phyloP scores from a whole-genome alignment of 2,113 vertebrate genomes.

The Casuarius casuarius region DNA sequence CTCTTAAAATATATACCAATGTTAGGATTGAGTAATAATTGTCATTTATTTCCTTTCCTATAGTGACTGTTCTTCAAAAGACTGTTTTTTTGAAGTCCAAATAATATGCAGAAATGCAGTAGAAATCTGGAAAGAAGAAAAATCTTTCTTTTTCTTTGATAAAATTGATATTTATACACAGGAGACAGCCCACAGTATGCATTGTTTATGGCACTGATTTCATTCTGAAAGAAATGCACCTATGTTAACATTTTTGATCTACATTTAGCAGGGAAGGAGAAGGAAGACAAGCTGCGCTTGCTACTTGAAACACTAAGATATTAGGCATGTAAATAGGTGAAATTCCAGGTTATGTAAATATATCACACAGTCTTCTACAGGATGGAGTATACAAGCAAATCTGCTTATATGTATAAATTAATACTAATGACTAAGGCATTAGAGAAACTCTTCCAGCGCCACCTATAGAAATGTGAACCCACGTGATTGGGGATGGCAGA shows the following conservation, averaged over 20 bases:
- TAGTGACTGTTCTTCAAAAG: not conserved
- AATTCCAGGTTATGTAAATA: not conserved
- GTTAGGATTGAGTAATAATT: not conserved
- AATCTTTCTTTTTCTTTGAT: not conserved
- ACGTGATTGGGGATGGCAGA: not conserved
- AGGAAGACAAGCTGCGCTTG: not conserved
- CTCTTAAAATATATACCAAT: not conserved
- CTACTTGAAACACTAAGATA: not conserved
- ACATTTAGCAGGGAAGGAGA: not conserved
- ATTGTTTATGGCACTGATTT: not conserved
- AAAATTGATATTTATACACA: not conserved
- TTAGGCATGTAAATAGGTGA: not conserved
- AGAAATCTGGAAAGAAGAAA: not conserved
- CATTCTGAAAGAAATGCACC: not conserved
- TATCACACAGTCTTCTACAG: not conserved
- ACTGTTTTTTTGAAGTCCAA: not conserved
- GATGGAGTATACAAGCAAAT: not conserved
- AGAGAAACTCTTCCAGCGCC: not conserved
- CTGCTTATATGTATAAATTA: not conserved
- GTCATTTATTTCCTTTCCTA: not conserved
- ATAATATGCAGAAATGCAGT: not conserved
- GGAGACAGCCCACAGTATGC: not conserved
- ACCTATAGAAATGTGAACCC: rapidly evolving
- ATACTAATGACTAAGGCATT: not conserved
- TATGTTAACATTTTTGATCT: not conserved